Base-by-base conservation (phyloP, 1,140 invertebrate species). In the Stenopsyche tienmushanensis region DNA sequence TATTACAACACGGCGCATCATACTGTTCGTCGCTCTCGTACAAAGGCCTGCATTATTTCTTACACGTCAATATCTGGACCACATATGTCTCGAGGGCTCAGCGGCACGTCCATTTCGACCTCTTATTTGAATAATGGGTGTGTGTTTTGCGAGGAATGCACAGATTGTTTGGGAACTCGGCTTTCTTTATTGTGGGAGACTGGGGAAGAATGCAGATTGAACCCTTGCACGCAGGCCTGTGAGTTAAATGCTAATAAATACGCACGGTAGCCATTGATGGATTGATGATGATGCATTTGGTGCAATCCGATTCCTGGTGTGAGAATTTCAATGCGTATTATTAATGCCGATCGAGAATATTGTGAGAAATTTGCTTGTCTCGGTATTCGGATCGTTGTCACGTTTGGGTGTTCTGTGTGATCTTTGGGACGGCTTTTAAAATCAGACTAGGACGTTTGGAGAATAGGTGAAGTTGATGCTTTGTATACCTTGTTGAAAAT, bases 401-500 rank as follows among this genome's bases (percentile, higher is more conserved):
- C n/a, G n/a, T n/a, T n/a, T n/a, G n/a, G n/a, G n/a, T n/a, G n/a
- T n/a, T n/a, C n/a, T n/a, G n/a, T n/a, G n/a, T n/a, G n/a, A n/a
- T n/a, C n/a, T n/a, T n/a, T n/a, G n/a, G n/a, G n/a, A n/a, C n/a
- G n/a, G n/a, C n/a, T n/a, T n/a, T n/a, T n/a, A n/a, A n/a, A n/a
- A n/a, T n/a, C n/a, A n/a, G n/a, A n/a, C n/a, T n/a, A n/a, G n/a
- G n/a, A n/a, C n/a, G n/a, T n/a, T n/a, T n/a, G n/a, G n/a, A n/a
- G 29, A 34, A 34, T 34, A 34, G 5, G 13, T 34, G 13, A 34
- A 34, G 29, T 34, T 34, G 13, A 7, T 34, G 29, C 13, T 34
- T 5, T 7, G 13, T 5, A 81, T 79, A 94, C 92, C 91, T 88
- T 94, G 90, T 77, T 94, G 90, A 81, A 97, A 94, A 80, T 96